A percentile compares a stretch with the other conserved stretches of the same genome.
Conservation (phyloP, 2,113 vertebrate genomes). For the Typhlomys cinereus region DNA sequence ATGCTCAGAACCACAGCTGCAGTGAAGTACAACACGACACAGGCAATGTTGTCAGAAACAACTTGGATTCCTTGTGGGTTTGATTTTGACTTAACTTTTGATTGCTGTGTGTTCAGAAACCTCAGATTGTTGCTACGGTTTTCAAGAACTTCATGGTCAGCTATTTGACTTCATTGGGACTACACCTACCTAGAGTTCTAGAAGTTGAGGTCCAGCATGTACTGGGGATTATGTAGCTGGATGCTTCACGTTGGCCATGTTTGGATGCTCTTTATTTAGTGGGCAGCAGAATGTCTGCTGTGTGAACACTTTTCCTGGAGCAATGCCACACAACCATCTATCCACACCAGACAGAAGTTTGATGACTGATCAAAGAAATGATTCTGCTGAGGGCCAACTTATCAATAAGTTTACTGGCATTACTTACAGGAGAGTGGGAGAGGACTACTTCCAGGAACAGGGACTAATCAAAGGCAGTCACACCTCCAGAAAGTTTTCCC, state of each 20-base stretch:
- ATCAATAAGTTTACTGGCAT: no score
- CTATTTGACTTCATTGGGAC: not conserved
- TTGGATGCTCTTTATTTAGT: not conserved
- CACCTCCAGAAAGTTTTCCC: no score
- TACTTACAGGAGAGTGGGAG: no score
- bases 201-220: not conserved
- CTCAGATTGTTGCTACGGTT: not conserved
- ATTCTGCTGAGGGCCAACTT: no score
- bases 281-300: rapidly evolving
- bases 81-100: not conserved
- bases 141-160: not conserved
- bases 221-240: not conserved
- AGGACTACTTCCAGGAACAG: no score
- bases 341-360: no score
- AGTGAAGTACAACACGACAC: not conserved
- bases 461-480: no score
- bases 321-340: no score
- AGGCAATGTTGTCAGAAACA: no score
- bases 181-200: not conserved
- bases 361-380: no score
- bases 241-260: not conserved
- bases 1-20: not conserved
- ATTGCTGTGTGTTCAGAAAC: not conserved
- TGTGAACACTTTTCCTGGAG: no score
- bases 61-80: not conserved